Evolutionary conservation across 1,140 invertebrate species (phyloP).

Genomic region (Fopius arisanus): DNA sequence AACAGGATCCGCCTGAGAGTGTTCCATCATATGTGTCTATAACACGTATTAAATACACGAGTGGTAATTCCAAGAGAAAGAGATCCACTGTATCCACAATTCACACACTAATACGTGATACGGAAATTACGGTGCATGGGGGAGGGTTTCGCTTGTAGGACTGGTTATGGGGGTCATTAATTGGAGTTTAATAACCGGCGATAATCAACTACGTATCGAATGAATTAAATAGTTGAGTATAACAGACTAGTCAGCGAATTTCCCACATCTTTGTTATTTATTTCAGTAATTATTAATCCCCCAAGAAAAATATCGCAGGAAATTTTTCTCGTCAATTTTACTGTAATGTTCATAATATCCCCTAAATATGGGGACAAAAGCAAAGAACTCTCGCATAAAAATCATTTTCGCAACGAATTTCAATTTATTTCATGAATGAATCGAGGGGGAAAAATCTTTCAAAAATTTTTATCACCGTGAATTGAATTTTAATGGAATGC

Average conservation of each 20-base stretch:
- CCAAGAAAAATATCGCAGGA: too few relatives aligned
- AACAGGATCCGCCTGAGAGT: conserved; percentile 66
- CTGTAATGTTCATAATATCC: too few relatives aligned
- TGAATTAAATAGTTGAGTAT: too few relatives aligned
- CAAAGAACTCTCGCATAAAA: too few relatives aligned
- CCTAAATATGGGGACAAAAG: too few relatives aligned
- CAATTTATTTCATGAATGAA: not conserved
- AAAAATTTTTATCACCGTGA: not conserved
- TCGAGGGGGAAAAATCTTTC: not conserved
- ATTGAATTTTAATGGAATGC: not conserved
- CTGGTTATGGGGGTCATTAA: not conserved
- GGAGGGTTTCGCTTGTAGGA: not conserved
- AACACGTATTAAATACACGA: conserved; percentile 44
- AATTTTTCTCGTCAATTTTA: too few relatives aligned
- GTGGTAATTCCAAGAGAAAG: not conserved
- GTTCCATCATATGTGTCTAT: conserved; percentile 65
- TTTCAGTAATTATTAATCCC: too few relatives aligned
- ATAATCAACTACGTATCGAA: too few relatives aligned
- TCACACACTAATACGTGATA: not conserved
- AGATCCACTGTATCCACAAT: conserved; percentile 5
- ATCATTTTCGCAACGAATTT: too few relatives aligned
- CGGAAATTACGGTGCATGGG: not conserved
- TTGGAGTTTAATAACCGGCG: not conserved
- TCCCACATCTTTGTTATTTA: too few relatives aligned
- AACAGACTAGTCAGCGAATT: too few relatives aligned